Conservation (phyloP, 2,113 vertebrate species). For the Pterocles gutturalis region DNA sequence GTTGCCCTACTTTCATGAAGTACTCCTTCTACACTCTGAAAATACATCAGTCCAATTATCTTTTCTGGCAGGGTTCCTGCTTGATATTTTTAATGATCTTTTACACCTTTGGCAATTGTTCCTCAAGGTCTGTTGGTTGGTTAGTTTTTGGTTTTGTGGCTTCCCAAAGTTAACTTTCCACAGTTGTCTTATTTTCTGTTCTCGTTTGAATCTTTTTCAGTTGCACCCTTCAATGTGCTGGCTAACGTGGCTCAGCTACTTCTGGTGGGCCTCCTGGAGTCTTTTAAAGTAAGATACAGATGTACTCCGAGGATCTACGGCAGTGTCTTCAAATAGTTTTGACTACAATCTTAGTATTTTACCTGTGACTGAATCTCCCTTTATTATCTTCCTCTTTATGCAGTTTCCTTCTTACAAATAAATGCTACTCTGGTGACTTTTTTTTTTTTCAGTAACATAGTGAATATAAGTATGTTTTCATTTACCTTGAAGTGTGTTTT, state of each 20-base stretch:
- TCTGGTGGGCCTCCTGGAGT: background rate
- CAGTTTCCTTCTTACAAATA: background rate
- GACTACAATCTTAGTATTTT: background rate
- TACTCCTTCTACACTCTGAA: background rate
- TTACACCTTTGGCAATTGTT: background rate
- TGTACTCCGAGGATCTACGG: background rate
- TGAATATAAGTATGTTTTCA: background rate
- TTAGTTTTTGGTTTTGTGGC: background rate
- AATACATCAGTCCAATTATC: background rate
- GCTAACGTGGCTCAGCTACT: background rate
- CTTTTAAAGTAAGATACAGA: fast-evolving
- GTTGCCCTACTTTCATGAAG: background rate
- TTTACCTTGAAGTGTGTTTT: background rate
- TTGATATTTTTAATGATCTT: background rate
- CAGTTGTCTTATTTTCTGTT: background rate
- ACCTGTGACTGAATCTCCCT: background rate
- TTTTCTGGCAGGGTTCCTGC: background rate
- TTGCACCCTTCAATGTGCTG: background rate
- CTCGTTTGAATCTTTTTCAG: background rate
- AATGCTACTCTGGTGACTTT: background rate
- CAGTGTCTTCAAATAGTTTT: background rate
- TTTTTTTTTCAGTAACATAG: background rate
- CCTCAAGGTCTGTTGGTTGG: background rate
- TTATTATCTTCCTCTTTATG: background rate
- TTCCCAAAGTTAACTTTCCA: background rate